Percentiles rank a stretch among this genome's conserved stretches.
phyloP scores from a whole-genome alignment of 1,140 invertebrate genomes.

The Leptestheria dahalacensis region DNA sequence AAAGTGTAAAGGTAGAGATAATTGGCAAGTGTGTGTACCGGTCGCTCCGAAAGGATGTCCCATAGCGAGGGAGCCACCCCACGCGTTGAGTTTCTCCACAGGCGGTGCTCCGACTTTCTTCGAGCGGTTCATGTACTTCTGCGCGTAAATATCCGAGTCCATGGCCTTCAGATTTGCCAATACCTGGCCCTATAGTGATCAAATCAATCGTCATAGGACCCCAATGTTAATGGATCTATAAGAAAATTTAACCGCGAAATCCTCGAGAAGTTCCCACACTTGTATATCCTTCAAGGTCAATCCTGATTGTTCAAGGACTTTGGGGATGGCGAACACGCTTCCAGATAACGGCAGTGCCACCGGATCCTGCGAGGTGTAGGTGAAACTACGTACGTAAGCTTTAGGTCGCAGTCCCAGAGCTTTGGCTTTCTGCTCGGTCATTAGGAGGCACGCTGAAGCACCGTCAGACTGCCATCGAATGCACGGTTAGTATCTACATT shows the following conservation, averaged over 20 bases:
- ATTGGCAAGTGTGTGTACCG: not conserved
- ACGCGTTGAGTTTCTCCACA: not conserved
- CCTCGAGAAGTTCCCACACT: not conserved
- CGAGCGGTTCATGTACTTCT: not conserved
- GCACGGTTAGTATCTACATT: too few relatives aligned
- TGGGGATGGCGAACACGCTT: not conserved
- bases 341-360: not conserved
- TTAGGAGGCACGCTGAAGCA: not conserved
- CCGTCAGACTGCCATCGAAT: not conserved
- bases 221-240: not conserved
- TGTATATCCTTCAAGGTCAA: not conserved
- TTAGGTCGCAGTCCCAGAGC: not conserved
- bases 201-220: not conserved
- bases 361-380: not conserved
- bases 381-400: not conserved
- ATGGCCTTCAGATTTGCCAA: not conserved
- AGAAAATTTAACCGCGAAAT: not conserved
- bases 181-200: not conserved
- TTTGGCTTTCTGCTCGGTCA: not conserved
- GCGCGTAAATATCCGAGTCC: not conserved
- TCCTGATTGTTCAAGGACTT: not conserved
- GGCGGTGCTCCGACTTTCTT: not conserved
- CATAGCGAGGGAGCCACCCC: not conserved
- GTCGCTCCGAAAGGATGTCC: not conserved
- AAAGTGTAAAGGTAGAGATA: too few relatives aligned